phyloP scores from a whole-genome alignment of 1,140 invertebrate species.

The Myzus persicae region DNA sequence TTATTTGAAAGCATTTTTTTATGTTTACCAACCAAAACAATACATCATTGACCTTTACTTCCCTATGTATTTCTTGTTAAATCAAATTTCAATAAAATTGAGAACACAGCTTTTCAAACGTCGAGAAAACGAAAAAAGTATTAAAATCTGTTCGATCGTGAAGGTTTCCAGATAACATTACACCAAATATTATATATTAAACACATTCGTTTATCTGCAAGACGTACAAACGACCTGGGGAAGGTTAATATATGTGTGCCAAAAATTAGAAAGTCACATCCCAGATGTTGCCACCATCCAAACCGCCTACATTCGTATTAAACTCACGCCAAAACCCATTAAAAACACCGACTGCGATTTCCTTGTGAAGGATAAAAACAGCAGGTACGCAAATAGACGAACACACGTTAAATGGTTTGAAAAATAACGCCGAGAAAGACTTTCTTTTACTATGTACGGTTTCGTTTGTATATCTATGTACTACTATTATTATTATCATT shows the following conservation, averaged over 20 bases:
- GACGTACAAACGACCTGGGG: not conserved
- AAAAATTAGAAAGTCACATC: conserved; percentile 42
- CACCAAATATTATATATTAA: not conserved
- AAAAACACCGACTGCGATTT: conserved; percentile 23
- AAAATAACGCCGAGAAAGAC: not conserved
- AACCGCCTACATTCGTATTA: conserved; percentile 38
- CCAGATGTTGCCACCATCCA: conserved; percentile 8
- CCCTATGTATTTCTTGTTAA: not conserved
- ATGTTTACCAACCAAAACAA: not conserved
- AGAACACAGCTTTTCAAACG: not conserved
- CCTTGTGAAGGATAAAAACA: conserved; percentile 38
- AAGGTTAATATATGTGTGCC: conserved; percentile 49
- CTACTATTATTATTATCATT: not conserved
- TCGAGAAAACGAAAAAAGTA: not conserved
- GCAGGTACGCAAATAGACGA: conserved; percentile 25
- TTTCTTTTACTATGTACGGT: not conserved
- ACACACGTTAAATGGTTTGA: not conserved
- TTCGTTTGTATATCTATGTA: not conserved
- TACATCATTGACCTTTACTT: not conserved
- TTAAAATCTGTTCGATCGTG: not conserved
- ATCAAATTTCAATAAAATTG: not conserved
- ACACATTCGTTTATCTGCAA: not conserved
- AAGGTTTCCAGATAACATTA: not conserved
- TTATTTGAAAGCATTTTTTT: not conserved
- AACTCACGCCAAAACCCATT: conserved; percentile 48